These are phyloP conservation scores for Chiridota heheva DNA, from an alignment of 35 echinoderm and acorn worm species.

Conservation along the genomic window DNA sequence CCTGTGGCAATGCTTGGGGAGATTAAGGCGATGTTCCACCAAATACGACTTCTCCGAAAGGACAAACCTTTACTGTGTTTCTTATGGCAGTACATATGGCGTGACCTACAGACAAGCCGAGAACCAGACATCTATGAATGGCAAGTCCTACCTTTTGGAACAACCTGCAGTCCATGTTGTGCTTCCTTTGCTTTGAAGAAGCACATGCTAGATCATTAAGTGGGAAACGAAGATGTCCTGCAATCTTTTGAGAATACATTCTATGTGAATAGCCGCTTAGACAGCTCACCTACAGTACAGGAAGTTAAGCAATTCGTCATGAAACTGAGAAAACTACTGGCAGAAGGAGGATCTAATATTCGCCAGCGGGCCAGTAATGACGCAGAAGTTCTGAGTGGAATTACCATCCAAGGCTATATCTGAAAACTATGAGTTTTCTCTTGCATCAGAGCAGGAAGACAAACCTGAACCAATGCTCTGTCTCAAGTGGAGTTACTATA, in stretches of 20 bases:
- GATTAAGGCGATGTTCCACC: slow-evolving; percentile 12
- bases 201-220: not conserved
- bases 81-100: not conserved
- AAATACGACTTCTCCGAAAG: not conserved
- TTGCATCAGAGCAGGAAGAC: not conserved
- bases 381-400: not conserved
- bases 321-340: not conserved
- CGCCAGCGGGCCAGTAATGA: slow-evolving; percentile 24
- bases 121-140: slow-evolving; percentile 4
- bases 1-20: not conserved
- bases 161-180: slow-evolving; percentile 11
- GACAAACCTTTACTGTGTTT: not conserved
- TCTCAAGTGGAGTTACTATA: not conserved
- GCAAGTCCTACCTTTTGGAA: not conserved
- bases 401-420: slow-evolving; percentile 17
- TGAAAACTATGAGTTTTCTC: not conserved
- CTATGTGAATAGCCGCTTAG: slow-evolving; percentile 27
- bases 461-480: slow-evolving; percentile 26
- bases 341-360: not conserved
- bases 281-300: not conserved
- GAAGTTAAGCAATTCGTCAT: not conserved
- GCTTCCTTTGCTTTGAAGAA: not conserved
- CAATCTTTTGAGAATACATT: not conserved
- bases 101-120: not conserved
- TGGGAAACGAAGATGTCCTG: not conserved